Evolutionary conservation across 2,888 invertebrate genomes (phyloP).

Genomic region (Crepidodera aurea): DNA sequence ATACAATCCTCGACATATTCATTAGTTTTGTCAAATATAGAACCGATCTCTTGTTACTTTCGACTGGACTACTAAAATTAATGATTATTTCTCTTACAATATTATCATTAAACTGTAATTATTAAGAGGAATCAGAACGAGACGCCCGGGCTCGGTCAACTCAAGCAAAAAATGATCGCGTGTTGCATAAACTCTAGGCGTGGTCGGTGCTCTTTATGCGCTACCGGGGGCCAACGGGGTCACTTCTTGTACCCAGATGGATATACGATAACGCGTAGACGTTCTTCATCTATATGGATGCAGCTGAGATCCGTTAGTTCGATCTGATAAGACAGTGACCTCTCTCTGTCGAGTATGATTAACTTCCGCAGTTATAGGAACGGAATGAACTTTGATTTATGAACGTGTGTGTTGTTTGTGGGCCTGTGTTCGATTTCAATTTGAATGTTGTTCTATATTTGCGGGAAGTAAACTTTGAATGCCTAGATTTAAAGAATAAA

Average conservation of each 20-base stretch:
- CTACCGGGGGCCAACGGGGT: conserved; percentile 53
- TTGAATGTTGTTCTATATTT: not conserved
- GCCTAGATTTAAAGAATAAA: no score
- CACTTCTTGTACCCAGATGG: conserved; percentile 41
- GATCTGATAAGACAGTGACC: conserved; percentile 5
- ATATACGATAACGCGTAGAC: conserved; percentile 9
- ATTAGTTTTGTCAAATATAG: no score
- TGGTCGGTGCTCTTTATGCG: conserved; percentile 48
- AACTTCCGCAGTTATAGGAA: conserved; percentile 3
- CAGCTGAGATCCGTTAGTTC: not conserved
- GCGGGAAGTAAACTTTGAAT: not conserved
- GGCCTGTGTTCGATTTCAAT: not conserved
- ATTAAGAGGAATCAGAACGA: not conserved
- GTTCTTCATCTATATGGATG: conserved; percentile 10
- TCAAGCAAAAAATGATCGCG: conserved; percentile 41
- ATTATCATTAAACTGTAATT: not conserved
- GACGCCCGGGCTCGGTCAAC: not conserved
- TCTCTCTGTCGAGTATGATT: conserved; percentile 4
- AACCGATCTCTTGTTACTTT: no score
- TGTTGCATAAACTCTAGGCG: conserved; percentile 46
- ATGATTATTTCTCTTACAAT: no score
- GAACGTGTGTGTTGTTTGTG: not conserved
- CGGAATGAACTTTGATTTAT: not conserved
- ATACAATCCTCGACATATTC: no score
- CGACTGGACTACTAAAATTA: no score